A percentile compares a stretch with the other conserved stretches of the same genome.
These are phyloP conservation scores for Selenia dentaria DNA, from an alignment of 2,888 invertebrate genomes.

Conservation along the genomic window DNA sequence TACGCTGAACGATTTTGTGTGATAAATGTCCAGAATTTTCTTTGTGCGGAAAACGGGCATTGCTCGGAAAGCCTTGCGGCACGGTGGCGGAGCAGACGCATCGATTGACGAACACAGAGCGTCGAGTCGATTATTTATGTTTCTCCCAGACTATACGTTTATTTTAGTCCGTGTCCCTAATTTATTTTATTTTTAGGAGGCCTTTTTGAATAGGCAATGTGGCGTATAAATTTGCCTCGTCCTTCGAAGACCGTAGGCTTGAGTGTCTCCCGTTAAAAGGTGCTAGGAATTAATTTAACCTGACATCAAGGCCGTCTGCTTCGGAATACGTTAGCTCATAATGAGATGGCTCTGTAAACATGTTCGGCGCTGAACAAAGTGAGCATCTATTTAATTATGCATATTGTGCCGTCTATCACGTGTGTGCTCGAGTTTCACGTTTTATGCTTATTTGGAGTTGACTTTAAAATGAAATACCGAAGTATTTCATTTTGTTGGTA, in stretches of 20 bases:
- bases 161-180: slow-evolving; percentile 60
- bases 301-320: slow-evolving; percentile 65
- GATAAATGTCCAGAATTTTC: slow-evolving; percentile 45
- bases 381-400: slow-evolving; percentile 47
- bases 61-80: no score
- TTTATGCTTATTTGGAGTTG: slow-evolving; percentile 10
- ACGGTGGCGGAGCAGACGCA: slow-evolving; percentile 25
- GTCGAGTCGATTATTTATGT: slow-evolving; percentile 45
- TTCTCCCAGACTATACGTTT: slow-evolving; percentile 50
- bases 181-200: slow-evolving; percentile 67
- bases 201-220: slow-evolving; percentile 80
- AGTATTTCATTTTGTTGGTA: no score
- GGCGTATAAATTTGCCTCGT: slow-evolving; percentile 72
- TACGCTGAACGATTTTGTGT: slow-evolving; percentile 36
- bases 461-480: no score
- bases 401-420: slow-evolving; percentile 44
- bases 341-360: slow-evolving; percentile 65
- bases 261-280: slow-evolving; percentile 68
- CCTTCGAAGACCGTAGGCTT: slow-evolving; percentile 56
- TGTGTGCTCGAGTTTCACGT: slow-evolving; percentile 10
- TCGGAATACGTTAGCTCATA: slow-evolving; percentile 64
- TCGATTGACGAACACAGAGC: slow-evolving; percentile 38
- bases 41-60: slow-evolving; percentile 30
- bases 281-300: slow-evolving; percentile 77
- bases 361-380: slow-evolving; percentile 46